Evolutionary conservation across 2,888 invertebrate genomes (phyloP).

Genomic region (Drosophila anomelani): DNA sequence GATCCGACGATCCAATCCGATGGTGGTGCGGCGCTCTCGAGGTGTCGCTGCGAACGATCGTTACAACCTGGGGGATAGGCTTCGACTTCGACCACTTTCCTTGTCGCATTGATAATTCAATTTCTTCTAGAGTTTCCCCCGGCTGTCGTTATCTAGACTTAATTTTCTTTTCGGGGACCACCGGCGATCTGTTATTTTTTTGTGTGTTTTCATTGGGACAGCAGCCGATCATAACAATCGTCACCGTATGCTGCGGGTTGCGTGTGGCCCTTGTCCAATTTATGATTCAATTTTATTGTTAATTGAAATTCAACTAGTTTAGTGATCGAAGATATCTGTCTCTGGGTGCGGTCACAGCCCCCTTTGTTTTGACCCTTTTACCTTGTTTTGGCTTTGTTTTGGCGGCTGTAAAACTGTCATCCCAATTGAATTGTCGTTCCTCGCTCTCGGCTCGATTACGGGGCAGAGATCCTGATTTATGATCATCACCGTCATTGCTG

Average conservation of each 20-base stretch:
- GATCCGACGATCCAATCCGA: not conserved
- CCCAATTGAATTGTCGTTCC: conserved; percentile 63
- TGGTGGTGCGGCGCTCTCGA: conserved; percentile 70
- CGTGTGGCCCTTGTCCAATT: conserved; percentile 76
- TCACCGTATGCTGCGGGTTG: conserved; percentile 66
- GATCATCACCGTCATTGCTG: conserved; percentile 32
- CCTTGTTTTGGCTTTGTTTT: conserved; percentile 40
- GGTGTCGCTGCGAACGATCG: conserved; percentile 71
- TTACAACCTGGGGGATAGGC: conserved; percentile 44
- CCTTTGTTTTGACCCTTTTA: conserved; percentile 29
- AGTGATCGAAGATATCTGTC: conserved; percentile 56
- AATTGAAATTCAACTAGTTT: conserved; percentile 82
- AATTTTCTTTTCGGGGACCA: conserved; percentile 64
- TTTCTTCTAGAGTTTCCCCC: conserved; percentile 58
- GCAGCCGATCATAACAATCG: conserved; percentile 72
- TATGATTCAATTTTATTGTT: conserved; percentile 81
- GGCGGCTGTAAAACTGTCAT: conserved; percentile 70
- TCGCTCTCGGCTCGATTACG: conserved; percentile 14
- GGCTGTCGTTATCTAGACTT: conserved; percentile 66
- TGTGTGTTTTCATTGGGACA: conserved; percentile 11
- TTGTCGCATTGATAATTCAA: conserved; percentile 76
- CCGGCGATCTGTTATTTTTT: conserved; percentile 57
- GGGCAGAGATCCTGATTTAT: conserved; percentile 72
- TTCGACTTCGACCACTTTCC: conserved; percentile 51
- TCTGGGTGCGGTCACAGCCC: conserved; percentile 49